Evolutionary conservation across 2,888 invertebrate genomes (phyloP).

Genomic region (Drosophila formosana): DNA sequence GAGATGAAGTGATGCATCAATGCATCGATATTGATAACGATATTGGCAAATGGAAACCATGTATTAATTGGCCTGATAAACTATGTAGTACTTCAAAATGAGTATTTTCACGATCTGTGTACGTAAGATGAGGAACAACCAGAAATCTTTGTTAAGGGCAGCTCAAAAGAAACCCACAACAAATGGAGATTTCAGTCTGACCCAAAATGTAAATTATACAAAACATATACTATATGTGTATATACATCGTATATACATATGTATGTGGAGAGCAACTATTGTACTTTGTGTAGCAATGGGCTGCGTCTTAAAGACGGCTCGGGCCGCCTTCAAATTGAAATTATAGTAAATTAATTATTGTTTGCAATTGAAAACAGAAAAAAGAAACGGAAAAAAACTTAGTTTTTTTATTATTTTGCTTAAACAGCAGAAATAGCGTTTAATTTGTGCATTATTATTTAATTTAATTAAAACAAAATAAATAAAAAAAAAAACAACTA

Average conservation of each 20-base stretch:
- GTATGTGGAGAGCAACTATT: slow-evolving; percentile 47
- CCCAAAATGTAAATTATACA: slow-evolving; percentile 57
- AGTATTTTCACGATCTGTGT: slow-evolving; percentile 59
- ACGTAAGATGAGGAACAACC: slow-evolving; percentile 41
- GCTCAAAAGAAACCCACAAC: slow-evolving; percentile 4
- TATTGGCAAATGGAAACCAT: slow-evolving; percentile 57
- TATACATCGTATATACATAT: not conserved
- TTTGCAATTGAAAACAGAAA: slow-evolving; percentile 52
- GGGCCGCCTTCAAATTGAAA: slow-evolving; percentile 51
- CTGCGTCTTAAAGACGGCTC: slow-evolving; percentile 67
- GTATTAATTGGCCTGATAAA: slow-evolving; percentile 66
- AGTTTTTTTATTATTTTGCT: slow-evolving; percentile 64
- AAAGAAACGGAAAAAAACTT: slow-evolving; percentile 53
- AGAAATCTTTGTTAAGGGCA: slow-evolving; percentile 30
- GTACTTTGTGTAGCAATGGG: slow-evolving; percentile 45
- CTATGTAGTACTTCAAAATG: slow-evolving; percentile 16
- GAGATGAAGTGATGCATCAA: slow-evolving; percentile 24
- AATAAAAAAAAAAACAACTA: slow-evolving; percentile 50
- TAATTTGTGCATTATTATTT: slow-evolving; percentile 77
- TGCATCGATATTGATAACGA: slow-evolving; percentile 19
- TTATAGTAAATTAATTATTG: slow-evolving; percentile 65
- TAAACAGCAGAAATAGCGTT: slow-evolving; percentile 50
- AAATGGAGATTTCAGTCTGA: slow-evolving; percentile 10
- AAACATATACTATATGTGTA: slow-evolving; percentile 9
- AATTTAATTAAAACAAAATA: slow-evolving; percentile 64